Evolutionary conservation across 1,140 invertebrate genomes (phyloP).

Genomic region (Lerema accius): DNA sequence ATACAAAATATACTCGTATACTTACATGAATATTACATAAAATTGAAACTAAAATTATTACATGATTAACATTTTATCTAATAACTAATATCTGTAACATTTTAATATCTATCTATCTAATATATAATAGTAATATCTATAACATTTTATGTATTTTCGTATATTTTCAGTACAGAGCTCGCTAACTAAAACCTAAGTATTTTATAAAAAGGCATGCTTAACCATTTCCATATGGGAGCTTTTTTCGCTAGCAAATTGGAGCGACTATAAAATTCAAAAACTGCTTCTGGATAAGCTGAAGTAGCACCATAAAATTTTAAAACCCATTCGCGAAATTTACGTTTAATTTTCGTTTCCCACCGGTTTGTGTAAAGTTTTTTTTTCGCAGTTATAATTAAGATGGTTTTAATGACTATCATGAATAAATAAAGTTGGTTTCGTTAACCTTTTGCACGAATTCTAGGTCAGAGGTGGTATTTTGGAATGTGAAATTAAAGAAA

Average conservation of each 20-base stretch:
- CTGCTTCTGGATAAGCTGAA: conserved; percentile 33
- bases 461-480: background rate
- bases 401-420: conserved; percentile 27
- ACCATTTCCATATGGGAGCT: conserved; percentile 28
- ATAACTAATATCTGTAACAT: too few species aligned
- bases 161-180: background rate
- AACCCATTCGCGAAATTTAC: conserved; percentile 30
- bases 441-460: background rate
- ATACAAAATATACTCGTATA: too few species aligned
- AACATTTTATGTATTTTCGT: too few species aligned
- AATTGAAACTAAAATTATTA: too few species aligned
- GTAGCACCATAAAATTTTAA: conserved; percentile 34
- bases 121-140: too few species aligned
- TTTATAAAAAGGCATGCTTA: conserved; percentile 14
- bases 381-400: conserved; percentile 29
- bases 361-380: conserved; percentile 20
- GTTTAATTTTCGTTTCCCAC: conserved; percentile 22
- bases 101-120: too few species aligned
- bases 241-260: conserved; percentile 32
- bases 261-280: conserved; percentile 34
- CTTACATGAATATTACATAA: too few species aligned
- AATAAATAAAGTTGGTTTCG: conserved; percentile 3
- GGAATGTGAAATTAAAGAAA: background rate
- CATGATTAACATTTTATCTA: too few species aligned
- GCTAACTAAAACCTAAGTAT: conserved; percentile 11